A percentile compares a stretch with the other conserved stretches of the same genome.
Conservation (phyloP, 1,140 invertebrate genomes). For the Drosophila funebris region DNA sequence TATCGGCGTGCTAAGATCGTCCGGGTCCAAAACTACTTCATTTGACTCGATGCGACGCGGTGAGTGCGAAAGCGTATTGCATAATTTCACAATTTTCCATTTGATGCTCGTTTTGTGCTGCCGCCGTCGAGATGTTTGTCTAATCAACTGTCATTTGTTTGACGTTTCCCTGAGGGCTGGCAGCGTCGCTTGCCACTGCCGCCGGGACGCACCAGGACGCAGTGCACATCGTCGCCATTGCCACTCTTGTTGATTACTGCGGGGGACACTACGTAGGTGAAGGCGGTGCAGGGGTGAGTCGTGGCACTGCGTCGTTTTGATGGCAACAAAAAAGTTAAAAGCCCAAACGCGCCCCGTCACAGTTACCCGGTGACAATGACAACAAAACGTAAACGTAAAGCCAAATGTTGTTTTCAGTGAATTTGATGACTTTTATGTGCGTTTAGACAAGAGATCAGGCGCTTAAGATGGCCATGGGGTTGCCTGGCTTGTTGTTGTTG, state of each 20-base stretch:
- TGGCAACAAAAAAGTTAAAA: conserved; percentile 72
- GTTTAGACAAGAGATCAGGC: conserved; percentile 79
- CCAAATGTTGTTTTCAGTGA: conserved; percentile 83
- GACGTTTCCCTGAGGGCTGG: conserved; percentile 81
- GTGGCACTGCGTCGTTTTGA: conserved; percentile 31
- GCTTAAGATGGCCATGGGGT: conserved; percentile 81
- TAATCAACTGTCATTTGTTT: conserved; percentile 84
- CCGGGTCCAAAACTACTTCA: conserved; percentile 76
- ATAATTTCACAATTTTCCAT: conserved; percentile 84
- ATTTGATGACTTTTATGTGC: conserved; percentile 83
- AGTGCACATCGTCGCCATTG: conserved; percentile 55
- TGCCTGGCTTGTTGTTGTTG: conserved; percentile 33
- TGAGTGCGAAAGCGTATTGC: conserved; percentile 78
- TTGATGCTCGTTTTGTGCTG: conserved; percentile 80
- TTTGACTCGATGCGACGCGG: conserved; percentile 56
- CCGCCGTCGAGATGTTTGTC: conserved; percentile 82
- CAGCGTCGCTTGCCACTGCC: conserved; percentile 24
- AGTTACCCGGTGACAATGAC: conserved; percentile 67
- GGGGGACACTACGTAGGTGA: conserved; percentile 14
- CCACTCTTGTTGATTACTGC: conserved; percentile 78
- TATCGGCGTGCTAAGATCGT: conserved; percentile 71
- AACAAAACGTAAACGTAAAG: conserved; percentile 76
- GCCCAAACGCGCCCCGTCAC: conserved; percentile 48
- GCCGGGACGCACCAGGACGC: conserved; percentile 58
- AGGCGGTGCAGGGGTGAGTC: conserved; percentile 16